A percentile compares a stretch with the other conserved stretches of the same genome.
These are phyloP conservation scores for Cotesia congregata DNA, from an alignment of 2,888 invertebrate genomes.

Conservation along the genomic window DNA sequence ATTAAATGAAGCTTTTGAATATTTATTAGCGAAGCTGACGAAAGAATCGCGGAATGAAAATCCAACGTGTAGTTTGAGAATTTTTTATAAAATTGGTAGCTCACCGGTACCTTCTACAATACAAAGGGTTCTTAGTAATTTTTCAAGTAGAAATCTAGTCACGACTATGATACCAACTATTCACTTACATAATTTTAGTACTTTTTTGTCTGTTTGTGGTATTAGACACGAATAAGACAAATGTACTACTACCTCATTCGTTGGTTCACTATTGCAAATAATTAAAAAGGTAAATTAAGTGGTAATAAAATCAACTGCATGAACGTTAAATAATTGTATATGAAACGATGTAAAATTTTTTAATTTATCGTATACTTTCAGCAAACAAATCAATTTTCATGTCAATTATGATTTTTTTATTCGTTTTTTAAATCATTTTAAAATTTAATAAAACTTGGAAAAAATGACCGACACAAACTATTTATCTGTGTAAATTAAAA, in stretches of 20 bases:
- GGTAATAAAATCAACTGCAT: neutral
- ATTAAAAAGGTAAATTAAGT: slow-evolving; percentile 9
- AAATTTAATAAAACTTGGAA: neutral
- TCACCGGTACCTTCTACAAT: slow-evolving; percentile 71
- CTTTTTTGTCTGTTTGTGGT: slow-evolving; percentile 87
- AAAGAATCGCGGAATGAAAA: slow-evolving; percentile 70
- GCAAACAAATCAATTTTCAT: neutral
- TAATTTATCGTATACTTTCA: slow-evolving; percentile 2
- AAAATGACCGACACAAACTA: neutral
- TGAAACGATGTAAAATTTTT: neutral
- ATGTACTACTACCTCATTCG: slow-evolving; percentile 31
- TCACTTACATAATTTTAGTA: slow-evolving; percentile 84
- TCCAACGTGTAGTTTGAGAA: slow-evolving; percentile 81
- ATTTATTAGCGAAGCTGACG: slow-evolving; percentile 73
- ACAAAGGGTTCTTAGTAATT: slow-evolving; percentile 64
- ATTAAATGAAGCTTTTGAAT: slow-evolving; percentile 74
- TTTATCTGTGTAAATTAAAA: slow-evolving; percentile 2
- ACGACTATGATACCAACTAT: slow-evolving; percentile 85
- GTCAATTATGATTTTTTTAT: neutral
- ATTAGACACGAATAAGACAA: slow-evolving; percentile 78
- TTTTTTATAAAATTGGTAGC: slow-evolving; percentile 82
- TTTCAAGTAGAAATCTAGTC: slow-evolving; percentile 72
- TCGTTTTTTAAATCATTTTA: neutral
- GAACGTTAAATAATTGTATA: slow-evolving; percentile 1
- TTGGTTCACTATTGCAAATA: slow-evolving; percentile 52